phyloP scores from a whole-genome alignment of 2,113 vertebrate genomes.

The Larimichthys crocea region DNA sequence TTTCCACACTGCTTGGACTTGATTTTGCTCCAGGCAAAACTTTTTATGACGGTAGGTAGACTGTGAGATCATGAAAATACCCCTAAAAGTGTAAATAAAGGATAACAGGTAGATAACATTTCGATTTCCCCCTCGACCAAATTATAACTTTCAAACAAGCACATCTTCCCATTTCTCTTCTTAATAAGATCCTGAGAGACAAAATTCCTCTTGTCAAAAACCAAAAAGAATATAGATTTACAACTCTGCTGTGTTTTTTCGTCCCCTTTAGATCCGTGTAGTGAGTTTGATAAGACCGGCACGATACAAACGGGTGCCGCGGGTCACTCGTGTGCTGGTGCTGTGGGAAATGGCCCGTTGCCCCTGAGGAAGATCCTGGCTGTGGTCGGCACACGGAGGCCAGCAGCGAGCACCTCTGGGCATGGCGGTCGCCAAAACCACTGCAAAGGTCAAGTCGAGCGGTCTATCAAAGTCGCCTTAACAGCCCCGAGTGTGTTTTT shows the following conservation, averaged over 20 bases:
- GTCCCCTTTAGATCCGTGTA: conserved; percentile 86
- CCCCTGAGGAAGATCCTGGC: conserved; percentile 91
- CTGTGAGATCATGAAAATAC: neutral
- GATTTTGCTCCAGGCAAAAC: neutral
- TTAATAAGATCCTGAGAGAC: neutral
- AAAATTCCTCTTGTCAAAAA: neutral
- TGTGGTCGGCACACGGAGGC: conserved; percentile 93
- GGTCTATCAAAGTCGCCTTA: neutral
- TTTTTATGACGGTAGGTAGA: neutral
- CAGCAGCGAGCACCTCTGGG: conserved; percentile 97
- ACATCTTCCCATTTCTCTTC: neutral
- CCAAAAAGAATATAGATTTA: neutral
- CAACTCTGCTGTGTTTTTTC: neutral
- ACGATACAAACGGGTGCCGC: conserved; percentile 95
- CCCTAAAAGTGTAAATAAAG: too few relatives aligned
- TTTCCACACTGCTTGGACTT: neutral
- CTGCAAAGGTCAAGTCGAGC: conserved; percentile 89
- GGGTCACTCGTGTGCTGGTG: conserved; percentile 90
- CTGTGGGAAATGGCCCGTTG: conserved; percentile 85
- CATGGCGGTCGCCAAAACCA: conserved; percentile 90
- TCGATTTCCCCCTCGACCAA: too few relatives aligned
- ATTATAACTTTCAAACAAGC: neutral
- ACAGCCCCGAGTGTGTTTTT: neutral
- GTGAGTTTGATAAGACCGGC: conserved; percentile 99
- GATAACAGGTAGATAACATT: neutral